Base-by-base conservation (phyloP, 2,113 vertebrate genomes). In the Beaufortia kweichowensis region DNA sequence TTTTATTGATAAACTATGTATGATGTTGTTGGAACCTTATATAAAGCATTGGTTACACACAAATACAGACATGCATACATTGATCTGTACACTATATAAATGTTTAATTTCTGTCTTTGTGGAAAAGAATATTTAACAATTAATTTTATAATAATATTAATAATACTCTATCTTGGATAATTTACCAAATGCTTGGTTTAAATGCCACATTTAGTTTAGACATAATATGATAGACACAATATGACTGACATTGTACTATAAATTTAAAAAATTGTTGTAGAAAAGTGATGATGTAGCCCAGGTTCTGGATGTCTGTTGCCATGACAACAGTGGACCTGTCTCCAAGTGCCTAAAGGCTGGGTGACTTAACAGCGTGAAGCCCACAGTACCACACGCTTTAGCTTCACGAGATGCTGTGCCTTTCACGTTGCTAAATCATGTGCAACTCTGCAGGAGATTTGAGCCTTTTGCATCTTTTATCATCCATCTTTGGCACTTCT, bases 321-420 rank as follows among this genome's bases (percentile, higher is more conserved):
- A 96, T 96, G 95, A 94, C 93, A 96, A 98, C 96, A 93, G 92
- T 91, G 90, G 91, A 88, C 88, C 90, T 90, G 91, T 48, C 84
- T 56, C 85, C 85, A 21, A 64, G 68, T 59, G 64, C 41, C 53
- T 67, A 53, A 48, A 73, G 65, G 71, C 62, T 72, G 43, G 57
- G 50, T 56, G 26, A 63, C 60, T 23, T 63, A 26, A 35, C 67
- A 24, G 67, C 67, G 53, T 60, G 76, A 80, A 73, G 29, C 69
- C 79, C 56, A 62, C 79, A 57, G 41, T 71, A 63, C 59, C 73
- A 59, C 68, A 71, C 61, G 60, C 57, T 41, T 74, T 28, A 26
- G 21, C 4, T 14, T 55, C 11, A 55, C 56, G 41, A 66, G 28
- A 73, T 50, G 33, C 63, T 19, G 39, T 26, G 23, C 43, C 43